Evolutionary conservation across 2,797 vertebrate genomes (phyloP).

Genomic region (Rousettus madagascariensis): DNA sequence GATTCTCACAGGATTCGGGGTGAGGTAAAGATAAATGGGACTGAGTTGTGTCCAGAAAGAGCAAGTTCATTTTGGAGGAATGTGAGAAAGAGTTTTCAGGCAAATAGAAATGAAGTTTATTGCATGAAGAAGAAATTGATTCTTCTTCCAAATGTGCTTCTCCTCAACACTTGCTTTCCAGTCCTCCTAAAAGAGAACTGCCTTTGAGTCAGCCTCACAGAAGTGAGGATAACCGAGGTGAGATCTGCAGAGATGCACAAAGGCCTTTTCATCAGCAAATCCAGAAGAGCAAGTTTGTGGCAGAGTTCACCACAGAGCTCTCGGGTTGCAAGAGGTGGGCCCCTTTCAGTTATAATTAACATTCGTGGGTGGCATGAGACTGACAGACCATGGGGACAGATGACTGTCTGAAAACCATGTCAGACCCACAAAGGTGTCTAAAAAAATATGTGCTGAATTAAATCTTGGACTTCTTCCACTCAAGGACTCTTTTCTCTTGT

Average conservation of each 20-base stretch:
- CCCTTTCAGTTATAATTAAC: constrained; percentile 62
- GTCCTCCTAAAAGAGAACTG: not conserved
- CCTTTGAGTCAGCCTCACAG: not conserved
- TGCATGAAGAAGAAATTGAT: not conserved
- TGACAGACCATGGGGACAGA: not conserved
- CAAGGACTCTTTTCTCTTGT: not conserved
- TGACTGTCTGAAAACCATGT: not conserved
- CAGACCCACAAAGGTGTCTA: not conserved
- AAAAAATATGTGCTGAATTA: not conserved
- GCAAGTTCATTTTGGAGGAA: not conserved
- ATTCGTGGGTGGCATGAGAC: constrained; percentile 59
- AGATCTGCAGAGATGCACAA: constrained; percentile 53
- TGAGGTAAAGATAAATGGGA: not conserved
- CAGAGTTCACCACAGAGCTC: constrained; percentile 28
- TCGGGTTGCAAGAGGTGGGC: constrained; percentile 56
- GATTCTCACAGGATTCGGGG: not conserved
- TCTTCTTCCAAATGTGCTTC: not conserved
- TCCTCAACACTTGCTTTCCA: not conserved
- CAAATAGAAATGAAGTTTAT: not conserved
- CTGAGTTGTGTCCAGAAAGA: not conserved
- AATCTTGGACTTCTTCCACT: not conserved
- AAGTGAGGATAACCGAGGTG: constrained; percentile 20
- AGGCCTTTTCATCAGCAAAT: constrained; percentile 70
- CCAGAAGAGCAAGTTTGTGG: constrained; percentile 60
- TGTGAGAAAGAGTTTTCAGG: not conserved